Evolutionary conservation across 2,113 vertebrate species (phyloP).

Genomic region (Ophiodon elongatus): DNA sequence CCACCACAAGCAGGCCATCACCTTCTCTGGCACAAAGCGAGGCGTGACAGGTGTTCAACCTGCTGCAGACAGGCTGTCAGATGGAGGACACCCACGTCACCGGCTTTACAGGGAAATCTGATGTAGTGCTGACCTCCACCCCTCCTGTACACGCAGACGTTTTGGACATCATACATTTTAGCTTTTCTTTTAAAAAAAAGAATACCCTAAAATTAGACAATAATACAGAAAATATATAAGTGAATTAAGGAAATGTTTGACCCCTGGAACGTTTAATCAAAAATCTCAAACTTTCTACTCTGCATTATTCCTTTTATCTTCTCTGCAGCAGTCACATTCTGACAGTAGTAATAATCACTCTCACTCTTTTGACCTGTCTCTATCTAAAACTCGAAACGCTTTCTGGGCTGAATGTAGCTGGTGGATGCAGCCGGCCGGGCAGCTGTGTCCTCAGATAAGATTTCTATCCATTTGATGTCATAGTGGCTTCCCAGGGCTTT

Average conservation of each 20-base stretch:
- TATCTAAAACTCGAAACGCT: no score
- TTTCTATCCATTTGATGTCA: constrained; percentile 3
- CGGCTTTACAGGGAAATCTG: constrained; percentile 41
- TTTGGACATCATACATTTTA: background rate
- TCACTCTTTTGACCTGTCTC: background rate
- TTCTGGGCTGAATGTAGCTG: constrained; percentile 5
- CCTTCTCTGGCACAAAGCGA: constrained; percentile 39
- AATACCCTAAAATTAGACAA: background rate
- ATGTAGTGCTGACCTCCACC: constrained; percentile 26
- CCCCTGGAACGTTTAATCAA: background rate
- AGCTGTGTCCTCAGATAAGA: constrained; percentile 1
- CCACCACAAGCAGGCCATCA: constrained; percentile 19
- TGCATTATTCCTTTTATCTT: background rate
- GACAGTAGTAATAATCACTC: background rate
- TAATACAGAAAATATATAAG: background rate
- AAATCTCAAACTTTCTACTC: background rate
- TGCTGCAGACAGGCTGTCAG: constrained; percentile 61
- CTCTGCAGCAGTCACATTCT: background rate
- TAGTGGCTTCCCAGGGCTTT: background rate
- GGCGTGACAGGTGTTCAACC: constrained; percentile 61
- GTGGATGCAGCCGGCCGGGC: background rate
- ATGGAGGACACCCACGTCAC: constrained; percentile 34
- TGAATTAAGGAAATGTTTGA: background rate
- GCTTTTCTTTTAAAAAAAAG: background rate
- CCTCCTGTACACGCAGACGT: constrained; percentile 17